phyloP scores from a whole-genome alignment of 2,888 invertebrate species.

The Pyrochroa serraticornis region DNA sequence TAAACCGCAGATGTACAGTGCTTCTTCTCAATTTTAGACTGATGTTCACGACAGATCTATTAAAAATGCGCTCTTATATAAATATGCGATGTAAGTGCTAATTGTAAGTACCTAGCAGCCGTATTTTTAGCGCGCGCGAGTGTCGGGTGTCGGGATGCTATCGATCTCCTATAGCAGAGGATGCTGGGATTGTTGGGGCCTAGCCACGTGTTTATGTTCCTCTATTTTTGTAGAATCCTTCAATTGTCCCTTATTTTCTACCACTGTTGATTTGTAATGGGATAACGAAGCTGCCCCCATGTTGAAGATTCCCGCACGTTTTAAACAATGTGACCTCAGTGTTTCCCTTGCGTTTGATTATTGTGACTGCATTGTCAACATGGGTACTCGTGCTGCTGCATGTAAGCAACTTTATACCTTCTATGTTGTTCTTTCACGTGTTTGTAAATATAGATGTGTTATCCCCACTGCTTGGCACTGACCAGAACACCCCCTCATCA shows the following conservation, averaged over 20 bases:
- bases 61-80: constrained; percentile 53
- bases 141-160: constrained; percentile 47
- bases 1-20: constrained; percentile 27
- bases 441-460: constrained; percentile 23
- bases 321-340: constrained; percentile 61
- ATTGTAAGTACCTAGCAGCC: constrained; percentile 48
- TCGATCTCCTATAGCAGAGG: constrained; percentile 52
- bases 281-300: constrained; percentile 59
- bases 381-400: constrained; percentile 93
- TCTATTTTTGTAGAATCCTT: constrained; percentile 56
- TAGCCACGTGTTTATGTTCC: constrained; percentile 54
- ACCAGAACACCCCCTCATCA: constrained; percentile 5
- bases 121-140: constrained; percentile 45
- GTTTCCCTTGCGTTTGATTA: constrained; percentile 61
- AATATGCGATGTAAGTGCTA: constrained; percentile 54
- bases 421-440: constrained; percentile 42
- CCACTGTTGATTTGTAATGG: constrained; percentile 58
- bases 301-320: constrained; percentile 62
- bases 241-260: constrained; percentile 56
- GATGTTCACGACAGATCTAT: constrained; percentile 51
- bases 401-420: constrained; percentile 70
- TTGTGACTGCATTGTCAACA: constrained; percentile 67
- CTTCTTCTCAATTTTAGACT: constrained; percentile 26
- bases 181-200: constrained; percentile 51
- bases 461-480: constrained; percentile 7